Conservation (phyloP, 2,797 vertebrate genomes). For the Acanthiza pusilla region DNA sequence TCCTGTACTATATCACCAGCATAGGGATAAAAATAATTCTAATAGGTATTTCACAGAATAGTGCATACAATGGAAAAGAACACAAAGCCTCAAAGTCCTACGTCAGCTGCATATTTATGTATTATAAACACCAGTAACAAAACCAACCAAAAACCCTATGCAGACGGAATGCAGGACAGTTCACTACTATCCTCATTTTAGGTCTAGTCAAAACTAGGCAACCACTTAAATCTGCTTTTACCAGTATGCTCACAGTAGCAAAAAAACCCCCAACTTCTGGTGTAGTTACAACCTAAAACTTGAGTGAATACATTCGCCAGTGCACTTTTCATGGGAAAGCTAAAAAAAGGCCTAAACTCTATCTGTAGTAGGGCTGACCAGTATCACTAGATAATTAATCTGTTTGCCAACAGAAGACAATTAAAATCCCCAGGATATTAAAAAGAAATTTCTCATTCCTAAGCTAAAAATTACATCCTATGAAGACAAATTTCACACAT, state of each 20-base stretch:
- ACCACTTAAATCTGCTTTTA: not conserved
- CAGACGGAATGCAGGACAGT: not conserved
- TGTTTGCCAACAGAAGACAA: not conserved
- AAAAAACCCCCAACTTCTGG: not conserved
- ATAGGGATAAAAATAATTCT: conserved; percentile 6
- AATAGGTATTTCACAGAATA: not conserved
- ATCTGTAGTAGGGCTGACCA: not conserved
- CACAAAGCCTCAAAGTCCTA: not conserved
- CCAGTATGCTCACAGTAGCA: not conserved
- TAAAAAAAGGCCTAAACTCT: not conserved
- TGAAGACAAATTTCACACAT: not conserved
- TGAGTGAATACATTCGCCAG: not conserved
- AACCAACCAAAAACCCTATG: not conserved
- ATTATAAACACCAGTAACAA: not conserved
- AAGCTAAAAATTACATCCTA: not conserved
- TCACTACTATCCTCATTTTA: not conserved
- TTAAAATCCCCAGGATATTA: not conserved
- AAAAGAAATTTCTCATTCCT: not conserved
- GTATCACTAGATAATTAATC: not conserved
- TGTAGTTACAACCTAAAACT: not conserved
- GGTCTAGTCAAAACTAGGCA: not conserved
- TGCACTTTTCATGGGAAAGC: not conserved
- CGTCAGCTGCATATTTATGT: not conserved
- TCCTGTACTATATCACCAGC: conserved; percentile 25
- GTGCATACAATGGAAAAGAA: not conserved